Evolutionary conservation across 2,797 vertebrate genomes (phyloP), one percentile per base, ranked within the genome.

Genomic region (Pelodytes ibericus): DNA sequence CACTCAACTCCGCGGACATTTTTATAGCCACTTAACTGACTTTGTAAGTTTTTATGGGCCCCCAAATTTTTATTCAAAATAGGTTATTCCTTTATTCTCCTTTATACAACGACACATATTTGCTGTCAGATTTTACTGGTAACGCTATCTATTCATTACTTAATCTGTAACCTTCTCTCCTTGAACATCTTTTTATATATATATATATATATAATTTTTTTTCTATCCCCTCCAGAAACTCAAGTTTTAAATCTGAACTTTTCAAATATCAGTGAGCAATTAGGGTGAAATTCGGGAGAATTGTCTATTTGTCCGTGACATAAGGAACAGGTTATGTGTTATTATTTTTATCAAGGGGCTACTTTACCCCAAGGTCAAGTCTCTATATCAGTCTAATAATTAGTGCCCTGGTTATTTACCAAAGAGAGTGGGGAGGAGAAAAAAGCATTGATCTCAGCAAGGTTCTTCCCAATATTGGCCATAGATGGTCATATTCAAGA

Each of bases 1-100:
- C 72, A 64, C 30, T 79, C 77, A 79, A 74, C 67, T 69, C 53
- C 58, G 47, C 36, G 3, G 75, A 72, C 75, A 20, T 67, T 78
- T 78, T 78, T 78, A 78, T 78, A 39, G 57, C 57, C 69, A 61
- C 75, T 72, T 78, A 78, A 78, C 75, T 61, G 70, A 78, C 75
- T 78, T 77, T 64, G 41, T 51, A 66, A 56, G 75, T 63, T 77
- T 77, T 77, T 78, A 67, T 58, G 47, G 63, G 75, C 30, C 70
- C 75, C 75, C 62, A 53, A 72, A 60, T 72, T 72, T 78, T 66
- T 78, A 72, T 78, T 78, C 65, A 78, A 51, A 72, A 78, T 78
- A 61, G 62, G 62, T 67, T 56, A 66, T 67, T 60, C 61, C 65
- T 78, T 72, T 72, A 27, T 39, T 30, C 59, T 24, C 51, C 69